phyloP scores from a whole-genome alignment of 1,140 invertebrate genomes.

The Idris sp. region DNA sequence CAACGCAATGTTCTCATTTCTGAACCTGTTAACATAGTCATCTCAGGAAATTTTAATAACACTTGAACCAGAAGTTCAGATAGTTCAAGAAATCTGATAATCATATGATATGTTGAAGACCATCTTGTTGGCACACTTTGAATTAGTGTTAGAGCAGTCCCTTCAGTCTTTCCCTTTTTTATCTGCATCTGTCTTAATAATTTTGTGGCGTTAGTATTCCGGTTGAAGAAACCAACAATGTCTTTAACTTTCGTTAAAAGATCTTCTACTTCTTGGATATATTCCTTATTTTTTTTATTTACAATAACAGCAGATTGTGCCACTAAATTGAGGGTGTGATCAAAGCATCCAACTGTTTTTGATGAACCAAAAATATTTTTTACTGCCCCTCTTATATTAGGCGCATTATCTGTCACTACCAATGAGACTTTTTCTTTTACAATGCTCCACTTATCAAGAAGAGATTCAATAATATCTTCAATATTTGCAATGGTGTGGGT shows the following conservation, averaged over 20 bases:
- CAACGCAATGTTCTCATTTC: constrained; percentile 6
- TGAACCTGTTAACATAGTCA: constrained; percentile 5
- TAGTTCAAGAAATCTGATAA: constrained; percentile 20
- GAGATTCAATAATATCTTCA: not conserved
- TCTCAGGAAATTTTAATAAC: not conserved
- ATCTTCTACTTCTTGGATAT: not conserved
- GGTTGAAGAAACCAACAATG: not conserved
- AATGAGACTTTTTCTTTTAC: not conserved
- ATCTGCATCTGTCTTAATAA: not conserved
- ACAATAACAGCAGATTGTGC: not conserved
- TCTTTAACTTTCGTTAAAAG: not conserved
- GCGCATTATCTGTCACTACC: not conserved
- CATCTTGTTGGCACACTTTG: constrained; percentile 47
- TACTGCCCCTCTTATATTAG: not conserved
- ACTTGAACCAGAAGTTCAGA: not conserved
- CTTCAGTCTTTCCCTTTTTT: not conserved
- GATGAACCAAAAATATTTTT: not conserved
- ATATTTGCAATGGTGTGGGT: not conserved
- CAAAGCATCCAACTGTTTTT: not conserved
- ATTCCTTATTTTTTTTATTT: not conserved
- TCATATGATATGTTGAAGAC: constrained; percentile 35
- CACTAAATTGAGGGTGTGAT: not conserved
- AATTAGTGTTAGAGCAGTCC: not conserved
- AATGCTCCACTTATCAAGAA: not conserved
- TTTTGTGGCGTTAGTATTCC: not conserved